Evolutionary conservation across 2,888 invertebrate species (phyloP).

Genomic region (Hypercompe scribonia): DNA sequence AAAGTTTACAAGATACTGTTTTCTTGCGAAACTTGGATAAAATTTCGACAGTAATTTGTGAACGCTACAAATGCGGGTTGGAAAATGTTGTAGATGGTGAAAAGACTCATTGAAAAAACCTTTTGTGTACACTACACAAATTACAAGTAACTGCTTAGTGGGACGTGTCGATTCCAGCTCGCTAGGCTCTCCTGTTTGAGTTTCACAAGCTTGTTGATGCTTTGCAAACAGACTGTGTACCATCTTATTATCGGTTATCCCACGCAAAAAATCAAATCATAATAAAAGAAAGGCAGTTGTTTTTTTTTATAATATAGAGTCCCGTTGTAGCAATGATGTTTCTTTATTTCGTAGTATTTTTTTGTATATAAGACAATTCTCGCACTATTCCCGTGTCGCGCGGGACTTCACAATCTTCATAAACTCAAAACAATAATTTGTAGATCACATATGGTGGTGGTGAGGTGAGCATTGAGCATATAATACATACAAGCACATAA

Average conservation of each 20-base stretch:
- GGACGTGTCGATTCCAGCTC: neutral
- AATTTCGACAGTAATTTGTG: neutral
- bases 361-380: no score
- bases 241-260: neutral
- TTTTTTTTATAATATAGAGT: neutral
- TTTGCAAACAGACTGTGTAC: neutral
- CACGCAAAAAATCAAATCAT: neutral
- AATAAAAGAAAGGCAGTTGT: neutral
- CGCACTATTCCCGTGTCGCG: no score
- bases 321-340: neutral
- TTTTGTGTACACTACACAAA: constrained; percentile 5
- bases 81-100: neutral
- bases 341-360: neutral
- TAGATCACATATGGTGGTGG: no score
- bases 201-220: neutral
- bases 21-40: neutral
- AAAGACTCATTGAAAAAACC: neutral
- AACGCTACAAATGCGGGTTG: neutral
- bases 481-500: no score
- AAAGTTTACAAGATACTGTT: neutral
- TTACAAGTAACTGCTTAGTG: neutral
- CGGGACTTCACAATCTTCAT: no score
- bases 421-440: no score
- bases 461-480: no score
- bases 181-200: neutral